Base-by-base conservation (phyloP, 2,797 vertebrate genomes). In the Phoebastria nigripes region DNA sequence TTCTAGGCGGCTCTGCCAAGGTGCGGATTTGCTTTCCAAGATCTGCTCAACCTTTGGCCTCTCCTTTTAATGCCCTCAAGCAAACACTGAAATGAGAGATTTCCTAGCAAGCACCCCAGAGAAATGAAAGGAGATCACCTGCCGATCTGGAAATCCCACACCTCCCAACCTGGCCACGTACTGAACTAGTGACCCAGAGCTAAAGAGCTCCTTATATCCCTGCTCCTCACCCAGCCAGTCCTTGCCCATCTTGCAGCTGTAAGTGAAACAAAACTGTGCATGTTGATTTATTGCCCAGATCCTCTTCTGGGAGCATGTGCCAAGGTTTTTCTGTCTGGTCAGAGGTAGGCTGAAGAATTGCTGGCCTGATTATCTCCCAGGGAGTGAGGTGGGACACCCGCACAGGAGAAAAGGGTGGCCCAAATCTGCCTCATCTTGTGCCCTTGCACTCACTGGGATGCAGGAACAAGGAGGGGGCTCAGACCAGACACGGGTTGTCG, bases 401-500 rank as follows among this genome's bases (percentile, higher is more conserved):
- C 25, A 18, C 9, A 39, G 16, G 14, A 18, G n/a, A 25, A 59
- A 9, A 24, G 11, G 21, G 59, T 46, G 63, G 19, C 58, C 46
- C 63, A 56, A 24, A 65, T 28, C 42, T 26, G 15, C 58, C 29
- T 80, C 12, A 16, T 25, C 25, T 69, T 8, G 8, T 37, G 29
- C 29, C 28, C 9, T 41, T 49, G 67, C 31, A 8, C 11, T 24
- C 3, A 2, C 12, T 0, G 5, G n/a, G 52, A 35, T 81, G 55
- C 47, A 72, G 72, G 59, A 55, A 5, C 25, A 31, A 87, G 41
- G 46, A 55, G 15, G 8, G 21, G 54, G 8, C 59, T 83, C 49
- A 46, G 4, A 22, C 15, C 4, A 5, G 33, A 7, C 0, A 0
- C 0, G 8, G 16, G 11, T 2, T 73, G 22, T 47, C 1, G 1